These are phyloP conservation scores for Dryobates pubescens DNA, from an alignment of 2,797 vertebrate genomes.

Conservation along the genomic window DNA sequence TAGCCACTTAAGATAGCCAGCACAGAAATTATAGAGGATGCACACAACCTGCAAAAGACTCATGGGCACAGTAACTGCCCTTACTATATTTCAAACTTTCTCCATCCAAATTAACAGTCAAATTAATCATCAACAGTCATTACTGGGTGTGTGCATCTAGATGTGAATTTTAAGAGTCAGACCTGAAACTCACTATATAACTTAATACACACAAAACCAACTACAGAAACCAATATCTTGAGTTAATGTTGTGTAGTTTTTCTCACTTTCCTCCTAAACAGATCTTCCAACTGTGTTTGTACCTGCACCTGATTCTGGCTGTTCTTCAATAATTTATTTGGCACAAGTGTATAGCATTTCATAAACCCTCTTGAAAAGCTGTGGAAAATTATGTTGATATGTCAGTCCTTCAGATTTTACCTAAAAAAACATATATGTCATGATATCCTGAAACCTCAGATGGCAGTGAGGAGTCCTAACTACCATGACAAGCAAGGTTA, in stretches of 20 bases:
- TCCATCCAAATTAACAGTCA: not conserved
- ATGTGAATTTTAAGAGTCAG: not conserved
- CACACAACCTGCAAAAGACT: not conserved
- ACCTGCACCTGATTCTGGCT: not conserved
- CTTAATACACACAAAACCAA: not conserved
- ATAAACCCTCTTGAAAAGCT: not conserved
- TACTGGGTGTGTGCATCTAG: not conserved
- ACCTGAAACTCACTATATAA: not conserved
- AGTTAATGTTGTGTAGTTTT: not conserved
- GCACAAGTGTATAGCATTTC: not conserved
- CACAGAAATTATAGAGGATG: not conserved
- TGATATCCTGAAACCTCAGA: not conserved
- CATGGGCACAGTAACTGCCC: not conserved
- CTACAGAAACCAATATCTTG: not conserved
- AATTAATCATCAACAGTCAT: not conserved
- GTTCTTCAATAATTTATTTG: not conserved
- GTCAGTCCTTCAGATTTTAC: not conserved
- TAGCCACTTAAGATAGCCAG: not conserved
- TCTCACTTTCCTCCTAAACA: not conserved
- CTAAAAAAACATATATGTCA: not conserved
- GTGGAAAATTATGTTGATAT: not conserved
- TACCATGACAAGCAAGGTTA: not conserved
- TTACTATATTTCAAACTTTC: not conserved
- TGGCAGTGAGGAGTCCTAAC: not conserved
- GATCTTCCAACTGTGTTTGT: not conserved